These are phyloP conservation scores for Oophaga pumilio DNA, from an alignment of 2,113 vertebrate species.

Conservation along the genomic window DNA sequence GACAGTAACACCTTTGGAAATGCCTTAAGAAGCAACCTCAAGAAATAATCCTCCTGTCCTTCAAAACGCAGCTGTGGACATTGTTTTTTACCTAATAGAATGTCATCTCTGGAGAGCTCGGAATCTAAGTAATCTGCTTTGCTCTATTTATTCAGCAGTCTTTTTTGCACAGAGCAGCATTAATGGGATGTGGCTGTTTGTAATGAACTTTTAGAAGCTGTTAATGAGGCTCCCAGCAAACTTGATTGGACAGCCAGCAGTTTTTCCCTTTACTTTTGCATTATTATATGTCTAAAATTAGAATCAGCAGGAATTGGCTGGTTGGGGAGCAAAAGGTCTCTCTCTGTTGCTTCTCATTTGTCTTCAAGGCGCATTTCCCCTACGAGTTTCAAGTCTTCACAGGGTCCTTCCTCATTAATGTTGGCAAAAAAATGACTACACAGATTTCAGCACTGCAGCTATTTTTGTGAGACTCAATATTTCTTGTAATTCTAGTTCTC, in stretches of 20 bases:
- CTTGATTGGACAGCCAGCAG: slow-evolving; percentile 52
- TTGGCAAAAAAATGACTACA: slow-evolving; percentile 10
- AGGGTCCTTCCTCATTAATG: slow-evolving; percentile 17
- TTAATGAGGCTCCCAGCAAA: slow-evolving; percentile 51
- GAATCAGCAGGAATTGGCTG: slow-evolving; percentile 42
- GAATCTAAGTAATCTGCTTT: slow-evolving; percentile 27
- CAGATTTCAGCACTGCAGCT: neutral
- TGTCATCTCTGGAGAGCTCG: slow-evolving; percentile 36
- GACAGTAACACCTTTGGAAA: neutral
- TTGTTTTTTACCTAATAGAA: neutral
- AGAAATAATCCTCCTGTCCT: neutral
- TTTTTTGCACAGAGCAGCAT: slow-evolving; percentile 55
- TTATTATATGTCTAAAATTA: slow-evolving; percentile 53
- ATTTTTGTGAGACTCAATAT: neutral
- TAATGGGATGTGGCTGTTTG: slow-evolving; percentile 53
- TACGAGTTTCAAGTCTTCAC: neutral
- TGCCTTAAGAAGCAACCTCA: neutral
- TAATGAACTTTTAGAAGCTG: slow-evolving; percentile 55
- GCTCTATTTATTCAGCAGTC: slow-evolving; percentile 42
- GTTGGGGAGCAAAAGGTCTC: slow-evolving; percentile 43
- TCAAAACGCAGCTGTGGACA: neutral
- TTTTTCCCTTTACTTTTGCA: slow-evolving; percentile 50
- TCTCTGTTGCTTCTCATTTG: slow-evolving; percentile 36
- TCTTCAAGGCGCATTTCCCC: slow-evolving; percentile 40
- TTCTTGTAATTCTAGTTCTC: neutral